phyloP scores from a whole-genome alignment of 2,113 vertebrate species.

The Trinectes maculatus region DNA sequence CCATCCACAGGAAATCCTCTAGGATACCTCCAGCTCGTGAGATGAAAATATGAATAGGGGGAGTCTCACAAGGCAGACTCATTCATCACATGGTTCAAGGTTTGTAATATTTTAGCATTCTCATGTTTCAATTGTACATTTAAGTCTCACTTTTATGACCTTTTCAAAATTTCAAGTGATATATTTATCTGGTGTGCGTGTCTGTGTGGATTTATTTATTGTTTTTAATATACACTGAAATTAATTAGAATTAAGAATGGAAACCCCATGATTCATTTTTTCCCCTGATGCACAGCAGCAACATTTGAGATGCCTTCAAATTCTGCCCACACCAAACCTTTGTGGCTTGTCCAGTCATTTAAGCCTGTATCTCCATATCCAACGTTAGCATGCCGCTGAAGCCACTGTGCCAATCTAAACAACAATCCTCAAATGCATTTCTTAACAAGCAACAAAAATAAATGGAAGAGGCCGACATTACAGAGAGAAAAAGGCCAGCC shows the following conservation, averaged over 20 bases:
- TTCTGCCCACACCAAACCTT: neutral
- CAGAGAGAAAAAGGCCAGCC: neutral
- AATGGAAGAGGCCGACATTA: neutral
- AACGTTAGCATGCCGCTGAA: neutral
- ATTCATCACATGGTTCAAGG: neutral
- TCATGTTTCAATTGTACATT: neutral
- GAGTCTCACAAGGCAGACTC: slow-evolving; percentile 1
- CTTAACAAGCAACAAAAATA: neutral
- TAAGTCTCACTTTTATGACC: too few relatives aligned
- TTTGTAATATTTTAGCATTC: neutral
- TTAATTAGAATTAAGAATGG: too few relatives aligned
- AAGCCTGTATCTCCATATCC: neutral
- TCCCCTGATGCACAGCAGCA: too few relatives aligned
- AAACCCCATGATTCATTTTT: too few relatives aligned
- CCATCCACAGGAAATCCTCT: slow-evolving; percentile 4
- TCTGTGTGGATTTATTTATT: too few relatives aligned
- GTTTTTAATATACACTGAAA: too few relatives aligned
- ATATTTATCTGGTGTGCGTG: too few relatives aligned
- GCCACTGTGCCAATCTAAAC: neutral
- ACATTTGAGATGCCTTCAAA: neutral
- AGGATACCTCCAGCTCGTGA: neutral
- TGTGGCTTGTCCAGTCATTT: neutral
- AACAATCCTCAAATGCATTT: neutral
- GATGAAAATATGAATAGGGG: neutral
- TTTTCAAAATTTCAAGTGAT: too few relatives aligned